Conservation (phyloP, 2,797 vertebrate genomes). For the Urocyon cinereoargenteus region DNA sequence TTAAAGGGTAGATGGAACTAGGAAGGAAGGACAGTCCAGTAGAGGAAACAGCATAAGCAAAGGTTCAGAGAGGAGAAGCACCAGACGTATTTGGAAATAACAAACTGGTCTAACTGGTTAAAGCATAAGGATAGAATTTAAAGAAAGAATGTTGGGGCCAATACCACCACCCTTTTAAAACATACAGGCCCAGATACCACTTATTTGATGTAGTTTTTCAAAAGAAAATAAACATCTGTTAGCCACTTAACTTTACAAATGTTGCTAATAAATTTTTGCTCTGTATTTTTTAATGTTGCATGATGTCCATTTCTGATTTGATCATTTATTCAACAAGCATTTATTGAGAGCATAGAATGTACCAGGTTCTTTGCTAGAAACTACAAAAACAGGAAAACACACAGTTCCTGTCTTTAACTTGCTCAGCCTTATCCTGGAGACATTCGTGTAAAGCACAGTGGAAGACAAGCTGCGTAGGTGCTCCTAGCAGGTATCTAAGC, state of each 20-base stretch:
- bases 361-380: slow-evolving; percentile 41
- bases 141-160: slow-evolving; percentile 24
- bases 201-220: slow-evolving; percentile 38
- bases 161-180: slow-evolving; percentile 6
- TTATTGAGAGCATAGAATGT: slow-evolving; percentile 18
- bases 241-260: slow-evolving; percentile 55
- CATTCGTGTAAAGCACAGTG: neutral
- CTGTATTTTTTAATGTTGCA: neutral
- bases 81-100: slow-evolving; percentile 13
- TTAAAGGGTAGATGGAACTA: slow-evolving; percentile 30
- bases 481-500: neutral
- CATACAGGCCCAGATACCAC: slow-evolving; percentile 3
- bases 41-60: slow-evolving; percentile 38
- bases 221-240: slow-evolving; percentile 40
- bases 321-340: slow-evolving; percentile 24
- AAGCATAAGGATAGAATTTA: slow-evolving; percentile 3
- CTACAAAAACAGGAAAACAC: neutral
- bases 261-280: slow-evolving; percentile 27
- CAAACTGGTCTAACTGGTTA: slow-evolving; percentile 17
- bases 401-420: slow-evolving; percentile 9
- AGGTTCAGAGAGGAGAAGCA: slow-evolving; percentile 25
- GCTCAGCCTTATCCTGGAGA: neutral
- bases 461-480: neutral
- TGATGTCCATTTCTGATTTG: slow-evolving; percentile 34
- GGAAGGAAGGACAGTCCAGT: neutral